Base-by-base conservation (phyloP, 2,113 vertebrate genomes). In the Etheostoma spectabile region DNA sequence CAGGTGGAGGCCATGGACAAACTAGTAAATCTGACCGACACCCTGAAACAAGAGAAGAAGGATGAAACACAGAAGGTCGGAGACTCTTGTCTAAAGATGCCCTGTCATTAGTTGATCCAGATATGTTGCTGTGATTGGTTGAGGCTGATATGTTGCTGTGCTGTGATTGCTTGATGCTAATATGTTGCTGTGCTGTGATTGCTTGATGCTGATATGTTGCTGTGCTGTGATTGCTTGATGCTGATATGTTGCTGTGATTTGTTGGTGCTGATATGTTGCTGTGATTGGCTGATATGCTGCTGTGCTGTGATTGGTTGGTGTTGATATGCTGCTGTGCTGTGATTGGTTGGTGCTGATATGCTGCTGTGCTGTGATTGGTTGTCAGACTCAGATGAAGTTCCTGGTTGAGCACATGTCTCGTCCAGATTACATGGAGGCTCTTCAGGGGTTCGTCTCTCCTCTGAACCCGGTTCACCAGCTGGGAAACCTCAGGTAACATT, bases 1-100 rank as follows among this genome's bases (percentile, higher is more conserved):
- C 62, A 92, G 93, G 95, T 96, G 86, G 95, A 96, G 82, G 95
- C 95, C 51, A 96, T 96, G 95, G 95, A 96, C 66, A 96, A 96
- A 70, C 90, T 96, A 83, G 94, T 95, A 69, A 96, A 96, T 77
- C 91, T 96, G 51, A 96, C 95, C 0, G 95, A 96, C 90, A 95
- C 93, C 0, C 90, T 96, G 45, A 95, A 96, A 76, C 95, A 95
- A 53, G 95, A 96, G 87, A 96, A 95, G 85, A 95, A 95, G 51
- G 95, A 96, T 0, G 95, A 96, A 79, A 95, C 95, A 0, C 95
- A 95, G 86, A 96, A 42, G 38, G 38, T 42, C 3, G 2, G 38
- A 42, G 38, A 42, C 10, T 42, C 2, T 42, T 0, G 38, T 3
- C 38, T 42, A 42, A 11, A 42, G 38, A 42, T 11, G 38, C 10